Conservation (phyloP, 23 tunicate species). For the Trididemnum miniatum region DNA sequence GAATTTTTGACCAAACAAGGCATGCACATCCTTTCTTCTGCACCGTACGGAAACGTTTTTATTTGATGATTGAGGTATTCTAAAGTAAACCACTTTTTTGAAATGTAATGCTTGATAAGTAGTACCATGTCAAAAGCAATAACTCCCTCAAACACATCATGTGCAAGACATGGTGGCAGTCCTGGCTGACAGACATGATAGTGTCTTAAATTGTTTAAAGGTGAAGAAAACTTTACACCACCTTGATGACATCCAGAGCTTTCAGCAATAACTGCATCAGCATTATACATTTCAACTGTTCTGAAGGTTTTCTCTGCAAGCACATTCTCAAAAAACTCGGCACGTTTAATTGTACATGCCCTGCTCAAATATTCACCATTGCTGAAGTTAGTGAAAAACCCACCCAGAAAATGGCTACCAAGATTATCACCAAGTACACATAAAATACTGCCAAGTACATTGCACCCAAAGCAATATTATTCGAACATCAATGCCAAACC, state of each 20-base stretch:
- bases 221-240: slow-evolving; percentile 26
- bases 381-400: slow-evolving; percentile 45
- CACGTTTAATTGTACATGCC: slow-evolving; percentile 1
- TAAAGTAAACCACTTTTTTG: slow-evolving; percentile 21
- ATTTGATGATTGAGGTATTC: slow-evolving; percentile 16
- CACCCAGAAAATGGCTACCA: slow-evolving; percentile 44
- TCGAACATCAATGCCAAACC: too few relatives aligned
- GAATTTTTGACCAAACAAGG: background rate
- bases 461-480: too few relatives aligned
- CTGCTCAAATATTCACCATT: slow-evolving; percentile 27
- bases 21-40: slow-evolving; percentile 10
- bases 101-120: background rate
- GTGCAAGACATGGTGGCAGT: slow-evolving; percentile 32
- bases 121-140: slow-evolving; percentile 26
- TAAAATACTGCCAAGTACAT: slow-evolving; percentile 12
- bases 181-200: slow-evolving; percentile 39
- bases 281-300: slow-evolving; percentile 5
- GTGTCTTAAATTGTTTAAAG: slow-evolving; percentile 3
- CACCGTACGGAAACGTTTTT: slow-evolving; percentile 17
- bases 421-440: slow-evolving; percentile 50
- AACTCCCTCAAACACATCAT: slow-evolving; percentile 42
- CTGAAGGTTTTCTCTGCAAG: background rate
- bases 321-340: background rate
- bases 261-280: background rate
- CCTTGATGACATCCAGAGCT: background rate